Conservation (phyloP, 37 sponge, comb jelly and placozoan genomes). For the Ephydatia muelleri region DNA sequence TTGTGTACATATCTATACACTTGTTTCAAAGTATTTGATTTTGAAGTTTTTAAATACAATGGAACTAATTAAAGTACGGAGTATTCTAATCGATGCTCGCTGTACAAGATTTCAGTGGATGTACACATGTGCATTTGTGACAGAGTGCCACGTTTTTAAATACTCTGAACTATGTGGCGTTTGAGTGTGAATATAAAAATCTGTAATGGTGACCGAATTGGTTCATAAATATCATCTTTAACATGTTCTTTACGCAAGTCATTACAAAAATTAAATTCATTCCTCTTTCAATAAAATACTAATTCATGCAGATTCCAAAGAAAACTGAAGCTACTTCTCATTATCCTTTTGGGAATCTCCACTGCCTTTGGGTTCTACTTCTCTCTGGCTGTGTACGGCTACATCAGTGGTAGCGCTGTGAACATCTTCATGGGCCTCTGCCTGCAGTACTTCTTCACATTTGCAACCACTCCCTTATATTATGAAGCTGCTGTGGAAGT, state of each 20-base stretch:
- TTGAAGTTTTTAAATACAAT: too few species aligned
- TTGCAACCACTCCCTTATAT: slow-evolving; percentile 34
- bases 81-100: too few species aligned
- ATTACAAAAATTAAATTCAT: neutral
- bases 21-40: too few species aligned
- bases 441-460: slow-evolving; percentile 20
- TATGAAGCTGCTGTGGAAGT: slow-evolving; percentile 48
- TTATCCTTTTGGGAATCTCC: slow-evolving; percentile 18
- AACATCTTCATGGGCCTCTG: slow-evolving; percentile 24
- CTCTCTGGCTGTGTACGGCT: slow-evolving; percentile 39
- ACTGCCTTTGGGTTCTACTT: slow-evolving; percentile 30
- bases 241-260: too few species aligned
- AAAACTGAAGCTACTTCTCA: slow-evolving; percentile 32
- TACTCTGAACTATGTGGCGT: neutral
- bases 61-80: too few species aligned
- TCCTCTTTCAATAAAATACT: neutral
- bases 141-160: neutral
- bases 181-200: neutral
- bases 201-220: too few species aligned
- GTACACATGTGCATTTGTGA: slow-evolving; percentile 11
- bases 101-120: too few species aligned
- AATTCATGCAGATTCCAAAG: slow-evolving; percentile 28
- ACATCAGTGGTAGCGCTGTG: slow-evolving; percentile 7
- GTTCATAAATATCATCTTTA: too few species aligned
- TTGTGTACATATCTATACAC: too few species aligned